Conservation (phyloP, 2,797 vertebrate genomes). For the Tokudaia muenninki region DNA sequence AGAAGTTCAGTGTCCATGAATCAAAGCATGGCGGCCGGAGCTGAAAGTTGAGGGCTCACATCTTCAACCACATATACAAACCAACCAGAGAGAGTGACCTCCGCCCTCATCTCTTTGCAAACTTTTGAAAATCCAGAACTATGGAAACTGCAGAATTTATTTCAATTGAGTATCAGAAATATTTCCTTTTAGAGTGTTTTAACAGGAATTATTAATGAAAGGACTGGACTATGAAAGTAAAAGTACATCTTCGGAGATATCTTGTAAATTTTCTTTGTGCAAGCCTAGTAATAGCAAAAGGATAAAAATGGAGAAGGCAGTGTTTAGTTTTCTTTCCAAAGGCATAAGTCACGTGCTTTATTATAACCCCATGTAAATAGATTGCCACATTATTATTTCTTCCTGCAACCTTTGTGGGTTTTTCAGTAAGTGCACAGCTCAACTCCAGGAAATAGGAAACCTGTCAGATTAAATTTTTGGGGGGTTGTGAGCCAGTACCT, state of each 20-base stretch:
- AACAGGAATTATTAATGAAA: slow-evolving; percentile 30
- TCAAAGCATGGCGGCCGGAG: too few relatives aligned
- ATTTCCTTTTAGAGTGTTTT: slow-evolving; percentile 21
- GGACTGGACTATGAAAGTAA: neutral
- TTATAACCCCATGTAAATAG: slow-evolving; percentile 28
- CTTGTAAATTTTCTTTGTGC: neutral
- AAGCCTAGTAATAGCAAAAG: slow-evolving; percentile 34
- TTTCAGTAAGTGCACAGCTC: slow-evolving; percentile 66
- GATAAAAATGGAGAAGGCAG: neutral
- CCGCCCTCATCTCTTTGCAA: too few relatives aligned
- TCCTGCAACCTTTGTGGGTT: slow-evolving; percentile 41
- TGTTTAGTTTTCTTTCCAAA: slow-evolving; percentile 49
- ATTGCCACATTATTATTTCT: slow-evolving; percentile 47
- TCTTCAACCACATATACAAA: too few relatives aligned
- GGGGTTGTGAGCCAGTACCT: neutral
- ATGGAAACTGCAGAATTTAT: slow-evolving; percentile 46
- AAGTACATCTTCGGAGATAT: slow-evolving; percentile 20
- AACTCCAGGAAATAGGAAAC: slow-evolving; percentile 67
- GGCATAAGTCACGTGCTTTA: neutral
- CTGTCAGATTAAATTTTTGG: slow-evolving; percentile 44
- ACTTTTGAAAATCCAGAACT: slow-evolving; percentile 58
- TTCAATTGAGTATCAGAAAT: neutral
- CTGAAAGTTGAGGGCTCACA: too few relatives aligned
- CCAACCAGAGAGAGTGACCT: too few relatives aligned
- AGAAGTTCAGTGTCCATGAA: too few relatives aligned